These are phyloP conservation scores for Cyclopterus lumpus DNA, from an alignment of 2,797 vertebrate genomes.

Conservation along the genomic window DNA sequence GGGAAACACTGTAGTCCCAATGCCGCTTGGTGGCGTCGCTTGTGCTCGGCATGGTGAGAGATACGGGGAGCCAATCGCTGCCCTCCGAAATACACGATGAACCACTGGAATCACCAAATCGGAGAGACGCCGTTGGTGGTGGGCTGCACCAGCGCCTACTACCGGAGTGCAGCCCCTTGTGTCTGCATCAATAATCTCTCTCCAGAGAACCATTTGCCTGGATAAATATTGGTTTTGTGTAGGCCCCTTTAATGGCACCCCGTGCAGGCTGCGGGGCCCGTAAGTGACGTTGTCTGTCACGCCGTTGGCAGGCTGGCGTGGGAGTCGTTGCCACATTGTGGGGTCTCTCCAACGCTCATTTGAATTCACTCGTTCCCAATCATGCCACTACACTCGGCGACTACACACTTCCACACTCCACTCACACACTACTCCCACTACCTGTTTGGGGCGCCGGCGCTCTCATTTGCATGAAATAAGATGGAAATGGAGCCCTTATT, in stretches of 20 bases:
- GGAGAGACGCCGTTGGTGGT: constrained; percentile 15
- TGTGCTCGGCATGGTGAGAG: constrained; percentile 8
- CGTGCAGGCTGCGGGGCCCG: constrained; percentile 68
- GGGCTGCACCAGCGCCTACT: constrained; percentile 59
- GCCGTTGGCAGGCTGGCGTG: constrained; percentile 78
- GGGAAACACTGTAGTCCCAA: constrained; percentile 4
- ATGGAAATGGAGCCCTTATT: constrained; percentile 87
- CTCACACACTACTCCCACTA: constrained; percentile 83
- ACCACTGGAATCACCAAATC: constrained; percentile 41
- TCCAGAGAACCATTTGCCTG: constrained; percentile 80
- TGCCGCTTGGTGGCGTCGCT: constrained; percentile 7
- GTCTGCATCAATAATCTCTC: constrained; percentile 76
- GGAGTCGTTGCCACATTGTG: constrained; percentile 83
- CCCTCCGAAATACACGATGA: constrained; percentile 25
- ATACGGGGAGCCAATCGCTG: constrained; percentile 26
- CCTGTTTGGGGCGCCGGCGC: constrained; percentile 79
- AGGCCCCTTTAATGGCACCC: constrained; percentile 78
- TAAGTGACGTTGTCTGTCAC: constrained; percentile 83
- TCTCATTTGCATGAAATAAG: constrained; percentile 88
- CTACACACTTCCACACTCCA: constrained; percentile 79
- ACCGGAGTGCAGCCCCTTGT: constrained; percentile 61
- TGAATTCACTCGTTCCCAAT: constrained; percentile 81
- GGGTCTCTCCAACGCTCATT: constrained; percentile 82
- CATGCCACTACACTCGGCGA: constrained; percentile 75
- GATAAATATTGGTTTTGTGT: constrained; percentile 83